Conservation (phyloP, 53 echinoderm and acorn worm species). For the Antedon mediterranea region DNA sequence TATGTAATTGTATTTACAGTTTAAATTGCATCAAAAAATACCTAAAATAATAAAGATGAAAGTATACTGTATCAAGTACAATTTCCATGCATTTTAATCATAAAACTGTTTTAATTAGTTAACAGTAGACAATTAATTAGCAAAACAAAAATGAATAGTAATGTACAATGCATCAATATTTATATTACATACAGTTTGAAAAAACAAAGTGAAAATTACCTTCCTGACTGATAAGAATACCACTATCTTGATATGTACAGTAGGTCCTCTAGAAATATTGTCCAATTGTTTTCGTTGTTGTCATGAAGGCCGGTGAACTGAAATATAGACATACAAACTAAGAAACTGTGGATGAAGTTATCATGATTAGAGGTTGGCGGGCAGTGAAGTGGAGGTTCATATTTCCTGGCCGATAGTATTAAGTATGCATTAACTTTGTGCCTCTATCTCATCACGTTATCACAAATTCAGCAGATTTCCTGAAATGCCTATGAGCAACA, state of each 20-base stretch:
- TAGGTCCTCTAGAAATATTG: background rate
- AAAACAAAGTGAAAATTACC: background rate
- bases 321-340: background rate
- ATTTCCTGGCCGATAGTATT: background rate
- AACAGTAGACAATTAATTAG: too few species aligned
- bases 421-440: background rate
- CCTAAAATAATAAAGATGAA: too few species aligned
- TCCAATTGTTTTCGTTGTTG: background rate
- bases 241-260: background rate
- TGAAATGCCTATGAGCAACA: background rate
- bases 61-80: too few species aligned
- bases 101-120: too few species aligned
- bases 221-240: background rate
- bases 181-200: background rate
- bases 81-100: too few species aligned
- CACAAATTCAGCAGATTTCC: background rate
- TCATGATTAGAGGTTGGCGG: background rate
- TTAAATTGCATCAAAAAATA: too few species aligned
- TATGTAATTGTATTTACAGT: too few species aligned
- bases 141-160: background rate
- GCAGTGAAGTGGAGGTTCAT: background rate
- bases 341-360: background rate
- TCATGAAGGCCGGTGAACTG: background rate
- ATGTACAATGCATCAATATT: background rate
- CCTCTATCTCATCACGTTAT: background rate